Evolutionary conservation across 1,140 invertebrate species (phyloP).

Genomic region (Ruditapes philippinarum): DNA sequence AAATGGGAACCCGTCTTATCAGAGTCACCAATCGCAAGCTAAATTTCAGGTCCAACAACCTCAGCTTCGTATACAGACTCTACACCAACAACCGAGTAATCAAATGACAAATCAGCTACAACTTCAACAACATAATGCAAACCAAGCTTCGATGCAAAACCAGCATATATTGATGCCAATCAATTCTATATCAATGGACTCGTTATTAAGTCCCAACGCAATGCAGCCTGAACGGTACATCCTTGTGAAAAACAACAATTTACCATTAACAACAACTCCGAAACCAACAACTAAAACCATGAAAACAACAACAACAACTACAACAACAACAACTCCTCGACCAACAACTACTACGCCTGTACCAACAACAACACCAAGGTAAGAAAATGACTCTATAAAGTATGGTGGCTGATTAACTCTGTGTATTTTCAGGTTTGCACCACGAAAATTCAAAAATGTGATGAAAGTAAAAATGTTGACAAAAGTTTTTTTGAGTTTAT

Average conservation of each 20-base stretch:
- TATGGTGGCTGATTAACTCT: too few relatives aligned
- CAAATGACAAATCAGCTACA: background rate
- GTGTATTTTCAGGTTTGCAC: too few relatives aligned
- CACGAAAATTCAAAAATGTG: too few relatives aligned
- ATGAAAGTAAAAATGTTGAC: too few relatives aligned
- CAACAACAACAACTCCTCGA: background rate
- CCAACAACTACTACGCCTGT: background rate
- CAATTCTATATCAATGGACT: background rate
- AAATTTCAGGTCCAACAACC: background rate
- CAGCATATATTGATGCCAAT: conserved; percentile 4
- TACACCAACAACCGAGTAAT: background rate
- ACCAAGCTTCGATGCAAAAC: background rate
- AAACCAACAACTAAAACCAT: background rate
- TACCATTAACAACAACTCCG: too few relatives aligned
- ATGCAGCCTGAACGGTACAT: background rate
- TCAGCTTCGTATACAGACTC: background rate
- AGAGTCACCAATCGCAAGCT: background rate
- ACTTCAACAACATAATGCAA: background rate
- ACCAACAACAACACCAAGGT: background rate
- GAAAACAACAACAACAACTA: background rate
- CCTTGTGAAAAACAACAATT: too few relatives aligned
- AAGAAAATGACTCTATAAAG: too few relatives aligned
- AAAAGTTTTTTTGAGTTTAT: too few relatives aligned
- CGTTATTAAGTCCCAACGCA: background rate
- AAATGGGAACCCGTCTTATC: background rate